A percentile compares a stretch with the other conserved stretches of the same genome.
These are phyloP conservation scores for Diglossa brunneiventris DNA, from an alignment of 2,113 vertebrate genomes.

Conservation along the genomic window DNA sequence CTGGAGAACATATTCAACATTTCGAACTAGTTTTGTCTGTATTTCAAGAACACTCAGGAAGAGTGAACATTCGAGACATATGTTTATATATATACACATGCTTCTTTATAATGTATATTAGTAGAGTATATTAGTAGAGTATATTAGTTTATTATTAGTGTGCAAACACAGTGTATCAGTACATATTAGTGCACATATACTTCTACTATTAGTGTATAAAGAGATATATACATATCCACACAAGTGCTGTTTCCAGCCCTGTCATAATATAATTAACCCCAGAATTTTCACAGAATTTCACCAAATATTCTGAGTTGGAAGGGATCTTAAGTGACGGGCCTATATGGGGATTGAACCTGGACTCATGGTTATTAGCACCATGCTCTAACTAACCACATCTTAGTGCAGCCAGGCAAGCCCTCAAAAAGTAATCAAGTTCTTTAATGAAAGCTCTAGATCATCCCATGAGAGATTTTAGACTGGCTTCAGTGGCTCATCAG, in stretches of 20 bases:
- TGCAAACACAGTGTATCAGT: not conserved
- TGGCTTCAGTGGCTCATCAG: not conserved
- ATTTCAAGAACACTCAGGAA: not conserved
- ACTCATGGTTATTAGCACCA: not conserved
- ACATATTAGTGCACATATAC: not conserved
- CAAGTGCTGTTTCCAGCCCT: not conserved
- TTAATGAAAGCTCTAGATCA: not conserved
- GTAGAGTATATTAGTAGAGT: not conserved
- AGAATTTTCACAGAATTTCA: not conserved
- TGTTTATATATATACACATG: not conserved
- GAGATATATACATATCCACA: no score
- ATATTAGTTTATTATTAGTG: not conserved
- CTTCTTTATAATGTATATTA: not conserved
- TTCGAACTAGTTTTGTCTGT: not conserved
- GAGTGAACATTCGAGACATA: not conserved
- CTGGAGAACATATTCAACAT: not conserved
- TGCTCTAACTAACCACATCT: not conserved
- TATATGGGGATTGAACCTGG: fast-evolving
- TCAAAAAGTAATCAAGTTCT: not conserved
- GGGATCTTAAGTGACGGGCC: not conserved
- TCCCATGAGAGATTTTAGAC: not conserved
- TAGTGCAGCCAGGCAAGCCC: not conserved
- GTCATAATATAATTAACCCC: not conserved
- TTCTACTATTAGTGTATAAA: not conserved
- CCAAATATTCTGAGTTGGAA: not conserved